phyloP scores from a whole-genome alignment of 2,888 invertebrate genomes.

The Endomychus coccineus region DNA sequence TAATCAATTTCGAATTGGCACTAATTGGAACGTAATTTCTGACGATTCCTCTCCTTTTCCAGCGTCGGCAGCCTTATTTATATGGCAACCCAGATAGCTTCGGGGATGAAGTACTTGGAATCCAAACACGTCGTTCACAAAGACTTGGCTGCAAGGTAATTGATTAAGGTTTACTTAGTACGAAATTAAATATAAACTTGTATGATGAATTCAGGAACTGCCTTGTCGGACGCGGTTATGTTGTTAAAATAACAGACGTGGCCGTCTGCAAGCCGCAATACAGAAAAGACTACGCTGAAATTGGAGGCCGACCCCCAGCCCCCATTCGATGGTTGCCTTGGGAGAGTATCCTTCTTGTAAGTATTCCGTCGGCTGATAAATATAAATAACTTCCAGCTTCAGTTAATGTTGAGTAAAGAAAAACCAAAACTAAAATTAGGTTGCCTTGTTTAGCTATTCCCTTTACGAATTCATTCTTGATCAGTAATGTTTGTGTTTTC shows the following conservation, averaged over 20 bases:
- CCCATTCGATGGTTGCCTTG: constrained; percentile 60
- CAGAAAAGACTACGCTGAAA: constrained; percentile 56
- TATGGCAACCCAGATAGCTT: constrained; percentile 69
- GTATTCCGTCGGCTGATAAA: constrained; percentile 14
- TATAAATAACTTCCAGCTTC: not conserved
- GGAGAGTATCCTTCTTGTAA: constrained; percentile 58
- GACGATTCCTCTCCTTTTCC: constrained; percentile 26
- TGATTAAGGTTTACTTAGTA: not conserved
- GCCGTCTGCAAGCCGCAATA: constrained; percentile 58
- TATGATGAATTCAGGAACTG: constrained; percentile 47
- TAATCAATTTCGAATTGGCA: constrained; percentile 13
- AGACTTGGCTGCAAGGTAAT: constrained; percentile 62
- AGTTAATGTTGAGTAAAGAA: no score
- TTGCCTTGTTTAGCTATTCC: no score
- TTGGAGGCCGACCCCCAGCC: constrained; percentile 53
- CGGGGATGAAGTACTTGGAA: constrained; percentile 75
- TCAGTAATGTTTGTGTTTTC: no score
- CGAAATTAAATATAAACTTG: constrained; percentile 3
- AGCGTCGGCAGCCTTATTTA: constrained; percentile 63
- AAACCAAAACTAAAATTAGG: no score
- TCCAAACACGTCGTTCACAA: constrained; percentile 70
- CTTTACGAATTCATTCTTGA: no score
- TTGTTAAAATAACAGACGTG: constrained; percentile 56
- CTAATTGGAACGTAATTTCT: constrained; percentile 14
- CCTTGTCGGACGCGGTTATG: constrained; percentile 53